Evolutionary conservation across 2,888 invertebrate species (phyloP), one percentile per base, ranked within the genome.

Genomic region (Drosophila lutescens): DNA sequence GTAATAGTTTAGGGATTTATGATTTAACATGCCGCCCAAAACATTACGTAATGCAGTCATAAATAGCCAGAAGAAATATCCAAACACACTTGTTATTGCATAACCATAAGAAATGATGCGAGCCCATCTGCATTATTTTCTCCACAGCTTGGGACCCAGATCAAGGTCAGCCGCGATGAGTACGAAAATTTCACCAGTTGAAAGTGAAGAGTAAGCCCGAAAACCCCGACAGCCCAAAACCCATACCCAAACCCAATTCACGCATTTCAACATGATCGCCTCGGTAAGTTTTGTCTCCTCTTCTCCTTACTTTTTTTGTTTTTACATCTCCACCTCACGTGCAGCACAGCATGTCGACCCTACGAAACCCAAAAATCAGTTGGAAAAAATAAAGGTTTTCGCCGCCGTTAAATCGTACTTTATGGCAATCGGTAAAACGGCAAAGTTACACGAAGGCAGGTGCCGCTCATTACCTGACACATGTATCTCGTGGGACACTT

Each of bases 121-220:
- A 73, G 49, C 62, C 59, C 54, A 71, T 76, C 66, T 79, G 73
- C 73, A 74, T 69, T 74, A 60, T 68, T 74, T 79, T 72, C 67
- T 70, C 54, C 61, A 51, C 74, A 78, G 65, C 67, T 49, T 36
- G 61, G 63, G 59, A 68, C 58, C 69, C 82, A 80, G 72, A 83
- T 83, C 82, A 83, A 83, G 82, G 82, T 83, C 82, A 83, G 61
- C 34, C 36, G 72, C 70, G 65, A 50, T 34, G 72, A 73, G 74
- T 67, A 73, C 67, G 71, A 66, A 82, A 82, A 82, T 82, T 82
- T 82, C 86, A 80, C 83, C 82, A 82, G 80, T 38, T 71, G 50
- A 71, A 72, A 74, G 73, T 66, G 69, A 75, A 47, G 47, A 70
- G 56, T 60, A 70, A 61, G 41, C 65, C 49, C 49, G 62, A 51